Base-by-base conservation (phyloP, 1,140 invertebrate genomes). In the Listronotus bonariensis region DNA sequence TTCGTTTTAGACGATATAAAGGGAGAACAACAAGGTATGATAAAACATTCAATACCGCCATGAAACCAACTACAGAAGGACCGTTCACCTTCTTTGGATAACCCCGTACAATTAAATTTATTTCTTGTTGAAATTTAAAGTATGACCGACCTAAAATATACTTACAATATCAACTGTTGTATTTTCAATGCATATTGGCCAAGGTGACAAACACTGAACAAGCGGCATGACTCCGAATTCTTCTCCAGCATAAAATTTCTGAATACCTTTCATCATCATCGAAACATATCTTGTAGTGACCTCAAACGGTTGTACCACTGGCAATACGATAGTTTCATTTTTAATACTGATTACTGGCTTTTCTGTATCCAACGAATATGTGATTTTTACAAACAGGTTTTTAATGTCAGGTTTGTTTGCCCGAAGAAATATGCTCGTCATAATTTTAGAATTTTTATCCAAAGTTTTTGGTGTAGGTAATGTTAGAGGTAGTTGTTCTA, bases 231-330 rank as follows among this genome's bases (percentile, higher is more conserved):
- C 79, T 63, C 88, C 83, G 71, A 90, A 86, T 12, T 86, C 80
- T 75, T 90, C 88, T 70, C 84, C 81, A 36, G 87, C 82, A 77
- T 87, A 89, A 68, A 85, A 85, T 74, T 87, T 88, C 5, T 82
- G 80, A 60, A 89, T 79, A 41, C 85, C 81, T 73, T 87, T 86
- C 70, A 89, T 89, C 60, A 85, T 80, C 68, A 82, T 82, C 34
- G 86, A 84, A 42, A 86, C 82, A 81, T 87, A 89, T 72, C 85
- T 85, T n/a, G 87, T 85, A 3, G 81, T 78, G 9, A 89, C 80
- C 71, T 89, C 88, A 77, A 91, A 89, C 46, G 88, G 87, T 72
- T 89, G 88, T 1, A 86, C 83, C 10, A 88, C 83, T 67, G 85
- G 80, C 38, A 90, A 80, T 67, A 83, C 80, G 65, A 88, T 82